Evolutionary conservation across 2,888 invertebrate species (phyloP), one percentile per base, ranked within the genome.

Genomic region (Orthonevra nobilis): DNA sequence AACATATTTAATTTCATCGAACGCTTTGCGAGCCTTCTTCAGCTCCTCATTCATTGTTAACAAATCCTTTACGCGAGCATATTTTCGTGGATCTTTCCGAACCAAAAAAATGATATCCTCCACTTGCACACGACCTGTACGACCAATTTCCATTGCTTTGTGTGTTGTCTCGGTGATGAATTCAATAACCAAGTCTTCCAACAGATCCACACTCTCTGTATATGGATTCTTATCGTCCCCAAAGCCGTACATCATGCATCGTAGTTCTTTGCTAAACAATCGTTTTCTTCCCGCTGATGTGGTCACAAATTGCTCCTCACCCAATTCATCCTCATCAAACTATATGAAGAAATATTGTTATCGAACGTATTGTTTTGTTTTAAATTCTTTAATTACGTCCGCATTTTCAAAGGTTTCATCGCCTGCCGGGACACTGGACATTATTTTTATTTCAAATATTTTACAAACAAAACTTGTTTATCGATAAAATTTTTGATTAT

Each of bases 191-290:
- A 99, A 90, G 89, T 99, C 98, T 90, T 99, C 99, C 48, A 99
- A 90, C 44, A 98, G 92, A 87, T 99, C 99, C 0, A 99, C 98
- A 86, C 98, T 98, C 90, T 99, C 99, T 1, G 99, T 99, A 85
- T 97, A 99, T 0, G 99, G 99, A 90, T 98, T 99, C 88, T 97
- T 97, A 87, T 99, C 99, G 89, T 99, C 99, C 2, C 99, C 99
- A 91, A 99, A 99, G 0, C 99, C 99, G 88, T 97, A 99, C 97
- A 99, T 98, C 99, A 99, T 99, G 84, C 97, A 97, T 23, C 97
- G 91, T 36, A 98, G 89, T 88, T 97, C 97, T 89, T 97, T 97
- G 69, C 96, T 96, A 83, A 97, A 97, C 1, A 97, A 87, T 40
- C 97, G 90, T 87, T 97, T 97, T 26, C 95, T 91, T 2, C 95